These are phyloP conservation scores for Radopholus similis DNA, from an alignment of 1,140 invertebrate genomes.

Conservation along the genomic window DNA sequence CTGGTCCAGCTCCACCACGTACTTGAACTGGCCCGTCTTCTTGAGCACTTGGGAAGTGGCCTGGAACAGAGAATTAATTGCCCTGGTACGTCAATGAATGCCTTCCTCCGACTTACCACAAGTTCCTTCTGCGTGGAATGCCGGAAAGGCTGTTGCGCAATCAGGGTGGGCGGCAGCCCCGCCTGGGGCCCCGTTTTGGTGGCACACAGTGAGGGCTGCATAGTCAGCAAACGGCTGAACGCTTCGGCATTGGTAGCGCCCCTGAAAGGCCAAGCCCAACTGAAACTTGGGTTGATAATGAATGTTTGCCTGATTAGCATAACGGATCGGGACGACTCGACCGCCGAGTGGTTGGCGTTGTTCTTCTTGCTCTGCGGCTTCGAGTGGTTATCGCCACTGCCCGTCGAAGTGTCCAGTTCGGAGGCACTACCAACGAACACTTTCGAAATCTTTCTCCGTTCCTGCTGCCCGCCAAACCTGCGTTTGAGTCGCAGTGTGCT, in stretches of 20 bases:
- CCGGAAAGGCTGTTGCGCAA: slow-evolving; percentile 15
- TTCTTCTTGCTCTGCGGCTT: too few relatives aligned
- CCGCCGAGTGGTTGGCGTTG: too few relatives aligned
- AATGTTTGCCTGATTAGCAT: not conserved
- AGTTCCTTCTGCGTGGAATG: slow-evolving; percentile 18
- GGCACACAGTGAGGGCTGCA: not conserved
- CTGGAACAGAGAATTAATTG: slow-evolving; percentile 6
- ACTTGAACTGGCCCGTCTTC: slow-evolving; percentile 22
- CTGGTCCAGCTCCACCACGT: slow-evolving; percentile 19
- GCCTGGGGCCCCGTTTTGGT: slow-evolving; percentile 16
- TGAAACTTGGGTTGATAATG: not conserved
- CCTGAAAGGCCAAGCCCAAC: not conserved
- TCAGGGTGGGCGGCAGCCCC: slow-evolving; percentile 22
- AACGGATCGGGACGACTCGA: not conserved
- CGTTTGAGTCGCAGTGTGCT: slow-evolving; percentile 9
- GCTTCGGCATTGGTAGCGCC: not conserved
- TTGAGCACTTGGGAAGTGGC: slow-evolving; percentile 23
- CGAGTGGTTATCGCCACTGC: not conserved
- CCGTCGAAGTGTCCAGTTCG: slow-evolving; percentile 2
- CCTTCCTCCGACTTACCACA: not conserved
- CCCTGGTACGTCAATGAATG: not conserved
- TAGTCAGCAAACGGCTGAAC: slow-evolving; percentile 3
- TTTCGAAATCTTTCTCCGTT: not conserved
- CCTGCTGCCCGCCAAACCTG: not conserved
- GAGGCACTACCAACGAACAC: not conserved